Base-by-base conservation (phyloP, 2,888 invertebrate species). In the Antitype chi region DNA sequence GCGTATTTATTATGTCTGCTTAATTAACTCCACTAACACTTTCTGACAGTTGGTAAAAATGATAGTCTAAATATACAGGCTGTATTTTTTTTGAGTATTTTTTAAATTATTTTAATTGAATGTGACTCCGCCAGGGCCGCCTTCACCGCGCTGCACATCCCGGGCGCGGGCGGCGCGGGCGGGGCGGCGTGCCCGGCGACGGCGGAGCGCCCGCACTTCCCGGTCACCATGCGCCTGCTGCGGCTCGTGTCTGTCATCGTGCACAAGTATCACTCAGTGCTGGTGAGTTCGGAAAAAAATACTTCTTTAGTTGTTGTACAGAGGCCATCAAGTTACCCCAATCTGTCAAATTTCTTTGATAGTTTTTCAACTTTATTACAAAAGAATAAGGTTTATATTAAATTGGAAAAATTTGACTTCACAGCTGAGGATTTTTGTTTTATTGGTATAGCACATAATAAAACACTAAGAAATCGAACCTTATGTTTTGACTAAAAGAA, bases 141-240 rank as follows among this genome's bases (percentile, higher is more conserved):
- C 32, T 92, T 95, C 89, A 93, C 95, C 0, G 86, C 94, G 7
- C 92, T 93, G 7, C 96, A 96, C 91, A 96, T 96, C 81, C 96
- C 96, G 17, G 95, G 95, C 15, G 93, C 90, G n/a, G 79, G 82
- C 3, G 77, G 86, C 5, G 83, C 72, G 28, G 84, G 76, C 97
- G 97, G 97, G 86, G 97, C 97, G 81, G 97, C 97, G 97, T 97
- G 97, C 89, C 97, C 97, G 86, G 93, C 91, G 13, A 81, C 76
- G 15, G 97, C 97, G 68, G 99, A 99, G 92, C 98, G 99, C 84
- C 99, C 99, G 0, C 99, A 99, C 96, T 99, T 99, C 96, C 99
- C 99, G 3, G 99, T 99, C 90, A 99, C 99, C 90, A 99, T 99
- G 98, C 97, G 99, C 70, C 97, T 99, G 68, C 97, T 99, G 79